phyloP scores from a whole-genome alignment of 2,888 invertebrate species.

The Macropis europaea region DNA sequence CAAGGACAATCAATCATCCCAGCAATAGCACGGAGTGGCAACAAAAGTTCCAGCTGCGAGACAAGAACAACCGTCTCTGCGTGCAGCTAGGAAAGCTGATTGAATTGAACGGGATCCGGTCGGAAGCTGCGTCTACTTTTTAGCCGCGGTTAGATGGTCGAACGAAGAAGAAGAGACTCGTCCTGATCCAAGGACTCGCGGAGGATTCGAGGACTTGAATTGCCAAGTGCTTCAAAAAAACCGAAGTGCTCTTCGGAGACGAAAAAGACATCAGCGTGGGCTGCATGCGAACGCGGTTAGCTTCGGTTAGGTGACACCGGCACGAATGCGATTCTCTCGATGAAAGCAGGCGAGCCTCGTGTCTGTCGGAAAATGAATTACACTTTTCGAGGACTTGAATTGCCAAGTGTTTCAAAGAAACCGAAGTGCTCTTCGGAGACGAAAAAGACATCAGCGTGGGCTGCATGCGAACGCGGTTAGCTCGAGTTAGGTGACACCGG shows the following conservation, averaged over 20 bases:
- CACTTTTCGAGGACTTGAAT: slow-evolving; percentile 21
- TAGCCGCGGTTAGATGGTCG: slow-evolving; percentile 2
- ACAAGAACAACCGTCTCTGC: not conserved
- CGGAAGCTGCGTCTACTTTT: slow-evolving; percentile 28
- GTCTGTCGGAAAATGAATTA: slow-evolving; percentile 8
- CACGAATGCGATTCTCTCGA: slow-evolving; percentile 18
- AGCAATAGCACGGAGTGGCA: no score
- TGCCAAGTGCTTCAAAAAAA: slow-evolving; percentile 14
- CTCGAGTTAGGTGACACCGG: not conserved
- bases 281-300: not conserved
- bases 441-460: slow-evolving; percentile 19
- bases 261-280: slow-evolving; percentile 19
- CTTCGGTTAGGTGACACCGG: not conserved
- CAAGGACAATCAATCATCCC: no score
- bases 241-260: not conserved
- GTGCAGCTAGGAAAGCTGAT: slow-evolving; percentile 18
- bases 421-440: not conserved
- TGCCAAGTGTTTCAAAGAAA: slow-evolving; percentile 14
- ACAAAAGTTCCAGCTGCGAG: no score
- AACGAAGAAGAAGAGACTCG: slow-evolving; percentile 7
- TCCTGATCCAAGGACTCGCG: slow-evolving; percentile 25
- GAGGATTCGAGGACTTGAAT: slow-evolving; percentile 25
- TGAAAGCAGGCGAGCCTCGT: slow-evolving; percentile 30
- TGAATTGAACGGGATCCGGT: slow-evolving; percentile 41
- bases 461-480: not conserved